Percentiles rank a stretch among this genome's conserved stretches.
Evolutionary conservation across 2,797 vertebrate species (phyloP).

Genomic region (Sitta carolinensis): DNA sequence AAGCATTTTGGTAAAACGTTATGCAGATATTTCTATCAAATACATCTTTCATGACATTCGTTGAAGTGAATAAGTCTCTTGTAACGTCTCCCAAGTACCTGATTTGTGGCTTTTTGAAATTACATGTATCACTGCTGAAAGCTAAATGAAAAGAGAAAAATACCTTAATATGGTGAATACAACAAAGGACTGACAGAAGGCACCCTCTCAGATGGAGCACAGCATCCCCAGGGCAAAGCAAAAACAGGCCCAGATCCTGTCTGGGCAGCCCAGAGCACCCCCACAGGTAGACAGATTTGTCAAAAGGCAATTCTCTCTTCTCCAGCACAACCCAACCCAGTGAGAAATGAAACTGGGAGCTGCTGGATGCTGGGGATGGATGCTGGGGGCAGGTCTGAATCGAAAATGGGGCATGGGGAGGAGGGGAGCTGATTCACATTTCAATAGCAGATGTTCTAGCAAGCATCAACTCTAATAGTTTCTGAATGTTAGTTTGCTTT

Average conservation of each 20-base stretch:
- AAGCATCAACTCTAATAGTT: background rate
- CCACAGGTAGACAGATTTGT: accelerated
- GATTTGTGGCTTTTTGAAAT: background rate
- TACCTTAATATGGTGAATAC: background rate
- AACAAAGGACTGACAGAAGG: background rate
- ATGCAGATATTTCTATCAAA: background rate
- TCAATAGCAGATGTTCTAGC: background rate
- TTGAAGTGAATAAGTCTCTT: background rate
- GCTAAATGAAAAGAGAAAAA: background rate
- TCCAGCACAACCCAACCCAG: background rate
- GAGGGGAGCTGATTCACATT: background rate
- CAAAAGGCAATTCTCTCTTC: background rate
- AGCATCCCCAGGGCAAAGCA: background rate
- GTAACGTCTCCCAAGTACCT: background rate
- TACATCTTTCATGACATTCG: background rate
- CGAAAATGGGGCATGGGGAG: background rate
- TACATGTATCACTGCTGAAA: background rate
- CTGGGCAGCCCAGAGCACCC: background rate
- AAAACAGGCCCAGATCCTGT: background rate
- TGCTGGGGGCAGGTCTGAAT: background rate
- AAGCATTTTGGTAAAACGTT: background rate
- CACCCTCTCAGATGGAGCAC: background rate
- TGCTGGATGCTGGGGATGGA: background rate
- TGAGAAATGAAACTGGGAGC: background rate
- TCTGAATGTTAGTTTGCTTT: background rate